Evolutionary conservation across 1,140 invertebrate species (phyloP).

Genomic region (Dreissena polymorpha): DNA sequence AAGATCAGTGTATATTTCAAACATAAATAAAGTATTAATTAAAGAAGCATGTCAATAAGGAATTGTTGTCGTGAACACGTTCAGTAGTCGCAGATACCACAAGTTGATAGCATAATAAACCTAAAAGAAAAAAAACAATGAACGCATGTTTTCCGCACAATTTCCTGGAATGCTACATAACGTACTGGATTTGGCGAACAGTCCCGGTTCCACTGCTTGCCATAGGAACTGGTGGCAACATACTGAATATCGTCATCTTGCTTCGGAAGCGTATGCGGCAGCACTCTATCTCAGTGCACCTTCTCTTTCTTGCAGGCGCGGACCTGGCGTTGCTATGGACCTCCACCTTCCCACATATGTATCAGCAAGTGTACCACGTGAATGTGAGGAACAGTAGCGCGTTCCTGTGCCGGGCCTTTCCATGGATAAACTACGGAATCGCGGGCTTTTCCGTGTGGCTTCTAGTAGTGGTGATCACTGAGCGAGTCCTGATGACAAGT

Average conservation of each 20-base stretch:
- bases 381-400: not conserved
- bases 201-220: not conserved
- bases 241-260: conserved; percentile 10
- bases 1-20: no score
- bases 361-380: not conserved
- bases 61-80: no score
- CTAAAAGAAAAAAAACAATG: no score
- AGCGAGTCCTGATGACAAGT: not conserved
- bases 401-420: not conserved
- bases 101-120: no score
- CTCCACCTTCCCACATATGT: not conserved
- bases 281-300: not conserved
- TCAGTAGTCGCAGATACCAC: no score
- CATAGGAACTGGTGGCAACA: not conserved
- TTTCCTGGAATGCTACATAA: not conserved
- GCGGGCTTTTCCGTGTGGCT: conserved; percentile 6
- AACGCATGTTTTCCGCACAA: no score
- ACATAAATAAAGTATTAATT: no score
- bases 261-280: not conserved
- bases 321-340: not conserved
- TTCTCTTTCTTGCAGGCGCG: not conserved
- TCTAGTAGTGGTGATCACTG: not conserved
- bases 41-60: no score
- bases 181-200: conserved; percentile 14
- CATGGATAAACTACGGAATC: not conserved